phyloP scores from a whole-genome alignment of 1,140 invertebrate species.

The Scaptodrosophila lebanonensis region DNA sequence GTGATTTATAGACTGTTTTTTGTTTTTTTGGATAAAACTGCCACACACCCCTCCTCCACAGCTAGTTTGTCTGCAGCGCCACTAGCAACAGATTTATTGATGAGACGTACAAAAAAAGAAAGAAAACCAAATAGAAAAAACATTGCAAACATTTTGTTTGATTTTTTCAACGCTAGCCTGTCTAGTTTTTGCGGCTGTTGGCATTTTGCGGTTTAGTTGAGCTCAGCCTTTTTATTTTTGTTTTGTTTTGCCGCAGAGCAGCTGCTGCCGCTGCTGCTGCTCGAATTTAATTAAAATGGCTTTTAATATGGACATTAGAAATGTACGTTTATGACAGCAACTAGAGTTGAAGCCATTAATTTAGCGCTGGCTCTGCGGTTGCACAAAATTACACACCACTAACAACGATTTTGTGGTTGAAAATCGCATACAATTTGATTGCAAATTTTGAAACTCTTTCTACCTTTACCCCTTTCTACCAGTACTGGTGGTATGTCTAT shows the following conservation, averaged over 20 bases:
- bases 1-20: conserved; percentile 60
- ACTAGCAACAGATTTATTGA: conserved; percentile 65
- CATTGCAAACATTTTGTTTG: conserved; percentile 41
- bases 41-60: conserved; percentile 29
- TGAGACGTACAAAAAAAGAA: too few species aligned
- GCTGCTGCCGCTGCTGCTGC: conserved; percentile 34
- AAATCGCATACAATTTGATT: conserved; percentile 24
- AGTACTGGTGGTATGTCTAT: too few species aligned
- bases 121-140: conserved; percentile 49
- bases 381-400: too few species aligned
- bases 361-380: conserved; percentile 36
- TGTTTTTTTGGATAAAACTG: conserved; percentile 11
- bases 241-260: conserved; percentile 17
- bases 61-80: conserved; percentile 54
- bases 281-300: conserved; percentile 56
- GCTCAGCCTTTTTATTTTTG: conserved; percentile 10
- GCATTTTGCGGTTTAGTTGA: conserved; percentile 48
- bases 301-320: too few species aligned
- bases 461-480: too few species aligned
- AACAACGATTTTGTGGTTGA: conserved; percentile 21
- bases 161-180: conserved; percentile 18
- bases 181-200: conserved; percentile 26
- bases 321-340: too few species aligned
- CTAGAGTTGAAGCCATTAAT: conserved; percentile 51
- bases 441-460: conserved; percentile 13